A percentile compares a stretch with the other conserved stretches of the same genome.
phyloP scores from a whole-genome alignment of 2,888 invertebrate genomes.

The Notocelia uddmanniana region DNA sequence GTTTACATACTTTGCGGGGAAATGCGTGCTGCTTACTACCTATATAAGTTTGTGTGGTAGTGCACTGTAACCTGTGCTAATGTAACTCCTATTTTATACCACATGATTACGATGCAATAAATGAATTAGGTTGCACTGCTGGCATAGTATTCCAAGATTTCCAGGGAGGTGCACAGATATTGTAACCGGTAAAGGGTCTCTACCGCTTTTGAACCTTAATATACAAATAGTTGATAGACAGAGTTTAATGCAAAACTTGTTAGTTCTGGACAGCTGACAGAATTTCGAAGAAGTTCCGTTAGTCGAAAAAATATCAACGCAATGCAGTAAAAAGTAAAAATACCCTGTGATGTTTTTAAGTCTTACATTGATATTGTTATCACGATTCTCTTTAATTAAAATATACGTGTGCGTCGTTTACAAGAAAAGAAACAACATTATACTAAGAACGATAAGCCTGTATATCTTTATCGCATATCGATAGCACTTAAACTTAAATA shows the following conservation, averaged over 20 bases:
- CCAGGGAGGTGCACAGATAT: no score
- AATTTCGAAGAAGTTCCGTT: not conserved
- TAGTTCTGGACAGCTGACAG: no score
- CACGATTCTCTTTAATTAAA: not conserved
- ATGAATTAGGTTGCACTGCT: no score
- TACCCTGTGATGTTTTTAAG: not conserved
- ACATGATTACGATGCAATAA: no score
- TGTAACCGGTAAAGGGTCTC: no score
- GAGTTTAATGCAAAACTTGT: no score
- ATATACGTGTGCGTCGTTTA: conserved; percentile 23
- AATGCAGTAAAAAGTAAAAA: not conserved
- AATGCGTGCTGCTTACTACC: not conserved
- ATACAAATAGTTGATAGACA: no score
- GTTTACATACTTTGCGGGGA: conserved; percentile 36
- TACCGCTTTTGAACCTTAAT: no score
- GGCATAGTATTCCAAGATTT: no score
- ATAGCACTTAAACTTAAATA: conserved; percentile 42
- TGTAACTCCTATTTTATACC: no score
- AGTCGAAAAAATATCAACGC: not conserved
- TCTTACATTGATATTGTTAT: not conserved
- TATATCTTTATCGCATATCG: conserved; percentile 45
- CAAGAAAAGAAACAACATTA: conserved; percentile 4
- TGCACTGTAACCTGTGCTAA: no score
- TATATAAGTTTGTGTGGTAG: no score
- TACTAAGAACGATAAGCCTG: conserved; percentile 46